Base-by-base conservation (phyloP, 2,113 vertebrate species). In the Nibea albiflora region DNA sequence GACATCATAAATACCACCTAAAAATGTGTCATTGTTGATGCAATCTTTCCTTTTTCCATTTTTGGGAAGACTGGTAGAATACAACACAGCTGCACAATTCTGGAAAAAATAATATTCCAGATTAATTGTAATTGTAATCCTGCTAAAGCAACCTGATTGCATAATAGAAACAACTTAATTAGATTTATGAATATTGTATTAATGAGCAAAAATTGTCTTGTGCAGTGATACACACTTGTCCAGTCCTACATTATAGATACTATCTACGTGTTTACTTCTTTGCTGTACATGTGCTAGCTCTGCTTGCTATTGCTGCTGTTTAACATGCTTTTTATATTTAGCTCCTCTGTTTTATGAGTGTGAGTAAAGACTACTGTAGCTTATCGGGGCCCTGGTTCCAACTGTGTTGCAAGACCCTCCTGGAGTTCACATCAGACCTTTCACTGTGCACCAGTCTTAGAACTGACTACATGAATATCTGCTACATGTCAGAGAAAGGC, bases 281-380 rank as follows among this genome's bases (percentile, higher is more conserved):
- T 92, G 73, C 79, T 88, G 60, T 87, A 75, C 20, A 47, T 86
- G 78, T 89, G 89, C 89, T 46, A 88, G 82, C 88, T 81, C 73
- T 85, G 91, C 89, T 88, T 90, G 88, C 86, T 92, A 62, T 68
- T 88, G 91, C 91, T 88, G 91, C 78, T 92, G 31, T 89, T 88
- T 73, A 78, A 88, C 39, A 83, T 85, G 64, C 75, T 66, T 76
- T 72, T 89, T 28, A 78, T 80, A 78, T 78, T 47, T 65, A 77
- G 84, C 82, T 73, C 26, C 66, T 67, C 62, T 71, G 67, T 81
- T 22, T 50, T 67, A 39, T 52, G 56, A 72, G 28, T 75, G 50
- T 66, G 47, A 85, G 31, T 64, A 49, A 76, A 81, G 17, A 66
- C 57, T 61, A 5, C 72, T 44, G 47, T 70, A 53, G 39, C 24